These are phyloP conservation scores for Lapara coniferarum DNA, from an alignment of 2,888 invertebrate species.

Conservation along the genomic window DNA sequence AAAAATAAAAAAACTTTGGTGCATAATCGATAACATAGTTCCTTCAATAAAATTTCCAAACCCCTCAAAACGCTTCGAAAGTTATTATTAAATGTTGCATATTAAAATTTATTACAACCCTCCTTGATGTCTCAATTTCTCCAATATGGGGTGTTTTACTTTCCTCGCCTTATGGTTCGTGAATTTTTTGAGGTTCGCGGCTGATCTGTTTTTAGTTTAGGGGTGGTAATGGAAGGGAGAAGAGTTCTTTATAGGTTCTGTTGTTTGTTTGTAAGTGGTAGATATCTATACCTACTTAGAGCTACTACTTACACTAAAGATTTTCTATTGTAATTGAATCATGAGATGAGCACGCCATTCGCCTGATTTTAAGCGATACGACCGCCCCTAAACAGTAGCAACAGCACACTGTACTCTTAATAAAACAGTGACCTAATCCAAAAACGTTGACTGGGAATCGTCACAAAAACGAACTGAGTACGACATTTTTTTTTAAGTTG, in stretches of 20 bases:
- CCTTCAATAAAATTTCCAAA: conserved; percentile 41
- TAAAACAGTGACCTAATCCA: too few species aligned
- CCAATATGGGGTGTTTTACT: conserved; percentile 45
- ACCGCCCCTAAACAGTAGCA: too few species aligned
- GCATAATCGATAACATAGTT: neutral
- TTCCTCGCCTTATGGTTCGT: conserved; percentile 58
- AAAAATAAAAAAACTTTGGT: too few species aligned
- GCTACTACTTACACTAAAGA: too few species aligned
- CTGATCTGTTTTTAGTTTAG: conserved; percentile 34
- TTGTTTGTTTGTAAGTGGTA: neutral
- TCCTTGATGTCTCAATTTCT: conserved; percentile 59
- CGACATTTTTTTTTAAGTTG: too few species aligned
- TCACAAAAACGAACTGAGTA: too few species aligned
- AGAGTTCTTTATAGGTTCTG: neutral
- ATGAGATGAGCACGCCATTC: too few species aligned
- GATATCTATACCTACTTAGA: too few species aligned
- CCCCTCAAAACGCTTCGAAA: conserved; percentile 53
- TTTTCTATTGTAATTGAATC: too few species aligned
- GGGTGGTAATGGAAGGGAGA: neutral
- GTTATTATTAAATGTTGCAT: conserved; percentile 79
- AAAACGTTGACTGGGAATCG: too few species aligned
- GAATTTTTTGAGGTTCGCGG: conserved; percentile 45
- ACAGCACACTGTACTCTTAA: too few species aligned
- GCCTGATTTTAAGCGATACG: too few species aligned
- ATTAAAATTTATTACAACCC: conserved; percentile 65